Evolutionary conservation across 2,797 vertebrate genomes (phyloP), one percentile per base, ranked within the genome.

Genomic region (Phalanger gymnotis): DNA sequence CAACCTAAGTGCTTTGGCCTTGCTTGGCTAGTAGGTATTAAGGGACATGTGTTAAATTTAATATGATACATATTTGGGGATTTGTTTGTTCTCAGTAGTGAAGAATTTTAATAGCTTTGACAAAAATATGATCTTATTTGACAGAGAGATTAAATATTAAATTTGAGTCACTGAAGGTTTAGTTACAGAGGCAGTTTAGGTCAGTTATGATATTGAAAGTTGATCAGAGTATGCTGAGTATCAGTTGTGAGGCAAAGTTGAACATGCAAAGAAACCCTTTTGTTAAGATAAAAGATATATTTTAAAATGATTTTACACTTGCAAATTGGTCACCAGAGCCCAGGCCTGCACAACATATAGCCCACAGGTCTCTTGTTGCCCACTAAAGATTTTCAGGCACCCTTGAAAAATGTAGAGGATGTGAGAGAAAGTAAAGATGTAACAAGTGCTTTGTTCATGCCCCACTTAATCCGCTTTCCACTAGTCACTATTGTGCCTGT

Each of bases 51-150:
- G 34, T n/a, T 40, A n/a, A 19, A 19, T n/a, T n/a, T 73, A 73
- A 73, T 73, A 7, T 73, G 61, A 73, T 40, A 40, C 16, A 40
- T 73, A n/a, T 19, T 73, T 73, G 34, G 61, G 14, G 16, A 34
- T 93, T 93, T 95, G 13, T 51, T 93, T 40, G 92, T 34, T 95
- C 55, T 95, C 93, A 55, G 25, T 55, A 94, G 40, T 27, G 61
- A 94, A 96, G 91, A 97, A 94, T 94, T 97, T 97, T 96, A 98
- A 94, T 73, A 94, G 87, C 53, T 97, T 91, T 98, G 94, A 98
- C 94, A 98, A 54, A 98, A 98, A 98, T 96, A 94, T 96, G 93
- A 95, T 94, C 95, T 98, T 97, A 98, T 94, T 96, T 97, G 96
- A 97, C 92, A 97, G 73, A 97, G 66, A 96, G 94, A 97, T 97